Percentiles rank a stretch among this genome's conserved stretches.
Evolutionary conservation across 2,888 invertebrate genomes (phyloP).

Genomic region (Sinopyrophorus schimmeli): DNA sequence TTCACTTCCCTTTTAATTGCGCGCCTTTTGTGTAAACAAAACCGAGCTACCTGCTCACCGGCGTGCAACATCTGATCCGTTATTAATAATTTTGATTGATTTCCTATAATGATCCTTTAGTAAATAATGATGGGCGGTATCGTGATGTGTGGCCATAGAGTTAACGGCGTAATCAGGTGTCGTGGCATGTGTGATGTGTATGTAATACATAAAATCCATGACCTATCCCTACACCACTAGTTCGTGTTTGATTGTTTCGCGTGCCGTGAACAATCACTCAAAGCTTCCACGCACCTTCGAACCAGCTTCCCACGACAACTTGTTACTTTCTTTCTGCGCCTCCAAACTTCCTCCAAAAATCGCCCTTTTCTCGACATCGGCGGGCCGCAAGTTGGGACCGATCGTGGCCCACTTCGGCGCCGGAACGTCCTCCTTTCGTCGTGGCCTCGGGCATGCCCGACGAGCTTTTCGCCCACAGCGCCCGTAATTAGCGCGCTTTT

Average conservation of each 20-base stretch:
- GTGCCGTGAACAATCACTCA: conserved; percentile 38
- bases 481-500: no score
- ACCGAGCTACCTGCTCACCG: no score
- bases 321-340: no score
- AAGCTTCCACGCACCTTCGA: conserved; percentile 37
- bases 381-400: no score
- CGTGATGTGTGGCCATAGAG: conserved; percentile 38
- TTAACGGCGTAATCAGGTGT: conserved; percentile 37
- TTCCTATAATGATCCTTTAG: conserved; percentile 14
- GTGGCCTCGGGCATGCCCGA: conserved; percentile 18
- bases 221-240: conserved; percentile 37
- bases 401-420: no score
- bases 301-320: conserved; percentile 35
- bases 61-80: no score
- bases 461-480: no score
- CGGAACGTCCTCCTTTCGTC: no score
- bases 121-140: conserved; percentile 24
- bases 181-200: conserved; percentile 34
- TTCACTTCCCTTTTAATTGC: no score
- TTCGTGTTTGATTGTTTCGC: conserved; percentile 41
- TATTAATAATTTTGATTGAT: conserved; percentile 15
- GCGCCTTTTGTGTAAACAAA: no score
- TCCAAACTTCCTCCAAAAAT: no score
- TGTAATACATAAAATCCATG: conserved; percentile 38
- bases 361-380: no score